Evolutionary conservation across 2,888 invertebrate species (phyloP), one percentile per base, ranked within the genome.

Genomic region (Priapulus caudatus): DNA sequence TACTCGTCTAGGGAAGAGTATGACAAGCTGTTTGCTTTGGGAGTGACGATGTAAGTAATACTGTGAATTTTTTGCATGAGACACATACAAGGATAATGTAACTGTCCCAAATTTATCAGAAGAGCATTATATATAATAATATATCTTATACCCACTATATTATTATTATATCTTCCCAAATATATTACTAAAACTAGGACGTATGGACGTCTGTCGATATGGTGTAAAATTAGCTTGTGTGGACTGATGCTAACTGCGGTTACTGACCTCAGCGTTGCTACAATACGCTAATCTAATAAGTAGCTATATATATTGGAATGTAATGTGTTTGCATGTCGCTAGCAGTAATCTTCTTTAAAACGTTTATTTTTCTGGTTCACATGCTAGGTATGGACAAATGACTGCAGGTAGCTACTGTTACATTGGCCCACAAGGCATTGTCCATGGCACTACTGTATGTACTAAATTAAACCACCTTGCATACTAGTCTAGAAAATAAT

Each of bases 331-430:
- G n/a, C n/a, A n/a, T n/a, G n/a, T n/a, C n/a, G n/a, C n/a, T n/a
- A n/a, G n/a, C n/a, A n/a, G n/a, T n/a, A n/a, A n/a, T n/a, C n/a
- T n/a, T n/a, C n/a, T n/a, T n/a, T n/a, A n/a, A n/a, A n/a, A n/a
- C n/a, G n/a, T n/a, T n/a, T n/a, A n/a, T n/a, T n/a, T n/a, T n/a
- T n/a, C n/a, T n/a, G n/a, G n/a, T n/a, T n/a, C n/a, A n/a, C n/a
- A n/a, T n/a, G n/a, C n/a, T n/a, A 74, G 74, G 70, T 78, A 79
- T 64, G 79, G 79, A 1, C 79, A 80, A 64, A 80, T 80, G 79
- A 80, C 80, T 3, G 79, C 79, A 4, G 79, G 79, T 15, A 76
- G 76, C 59, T 80, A 73, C 61, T 79, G 78, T 58, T 80, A 80
- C 65, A 80, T 80, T 58, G 79, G 80, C 3, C 79, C 79, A 4